These are phyloP conservation scores for Cavia porcellus DNA, from an alignment of 2,113 vertebrate species.

Conservation along the genomic window DNA sequence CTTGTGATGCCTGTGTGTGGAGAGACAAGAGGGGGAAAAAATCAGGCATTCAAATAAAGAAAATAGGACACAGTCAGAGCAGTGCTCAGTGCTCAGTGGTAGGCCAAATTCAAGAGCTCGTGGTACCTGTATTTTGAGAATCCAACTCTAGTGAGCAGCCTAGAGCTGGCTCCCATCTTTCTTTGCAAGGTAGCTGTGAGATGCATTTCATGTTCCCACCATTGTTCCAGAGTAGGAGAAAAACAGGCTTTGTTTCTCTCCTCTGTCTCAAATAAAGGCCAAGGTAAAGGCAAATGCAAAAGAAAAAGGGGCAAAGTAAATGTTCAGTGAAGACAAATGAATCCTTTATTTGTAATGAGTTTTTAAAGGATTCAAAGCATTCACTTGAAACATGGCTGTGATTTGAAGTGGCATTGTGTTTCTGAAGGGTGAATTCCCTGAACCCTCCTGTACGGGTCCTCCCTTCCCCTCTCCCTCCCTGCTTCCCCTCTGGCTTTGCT, in stretches of 20 bases:
- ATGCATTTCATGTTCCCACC: neutral
- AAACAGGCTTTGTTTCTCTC: slow-evolving; percentile 5
- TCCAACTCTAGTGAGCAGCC: too few relatives aligned
- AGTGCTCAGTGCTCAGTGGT: neutral
- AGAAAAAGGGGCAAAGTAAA: neutral
- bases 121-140: neutral
- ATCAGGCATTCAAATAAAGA: neutral
- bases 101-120: neutral
- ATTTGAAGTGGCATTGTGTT: neutral
- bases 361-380: neutral
- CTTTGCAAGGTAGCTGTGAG: slow-evolving; percentile 41
- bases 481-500: neutral
- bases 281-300: slow-evolving; percentile 63
- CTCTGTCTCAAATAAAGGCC: slow-evolving; percentile 64
- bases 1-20: neutral
- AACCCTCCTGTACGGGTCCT: fast-evolving
- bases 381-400: slow-evolving; percentile 40
- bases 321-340: neutral
- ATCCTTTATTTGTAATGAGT: neutral
- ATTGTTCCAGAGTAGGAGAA: neutral
- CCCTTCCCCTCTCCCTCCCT: neutral
- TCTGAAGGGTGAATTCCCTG: neutral
- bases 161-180: neutral
- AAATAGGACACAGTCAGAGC: neutral
- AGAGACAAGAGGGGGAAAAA: neutral